Evolutionary conservation across 2,113 vertebrate species (phyloP).

Genomic region (Salvator merianae): DNA sequence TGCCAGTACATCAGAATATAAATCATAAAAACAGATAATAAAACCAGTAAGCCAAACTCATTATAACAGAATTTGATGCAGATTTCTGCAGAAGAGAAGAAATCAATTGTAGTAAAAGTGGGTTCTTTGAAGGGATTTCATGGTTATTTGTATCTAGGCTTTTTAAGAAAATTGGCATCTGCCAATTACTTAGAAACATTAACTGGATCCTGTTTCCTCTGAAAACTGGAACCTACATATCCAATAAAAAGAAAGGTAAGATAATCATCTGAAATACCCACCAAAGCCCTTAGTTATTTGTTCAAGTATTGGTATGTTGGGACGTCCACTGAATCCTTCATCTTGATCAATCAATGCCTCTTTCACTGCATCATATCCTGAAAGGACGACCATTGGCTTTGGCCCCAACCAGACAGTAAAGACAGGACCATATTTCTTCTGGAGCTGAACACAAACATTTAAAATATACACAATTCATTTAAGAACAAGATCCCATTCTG

Average conservation of each 20-base stretch:
- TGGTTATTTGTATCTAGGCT: neutral
- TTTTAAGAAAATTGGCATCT: neutral
- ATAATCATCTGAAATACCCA: constrained; percentile 1
- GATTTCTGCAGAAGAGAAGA: neutral
- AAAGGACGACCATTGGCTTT: constrained; percentile 53
- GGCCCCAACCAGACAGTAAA: constrained; percentile 64
- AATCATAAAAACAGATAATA: too few species aligned
- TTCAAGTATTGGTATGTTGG: constrained; percentile 26
- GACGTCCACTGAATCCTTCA: constrained; percentile 56
- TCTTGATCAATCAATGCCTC: constrained; percentile 57
- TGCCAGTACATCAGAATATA: too few species aligned
- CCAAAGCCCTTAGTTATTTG: constrained; percentile 46
- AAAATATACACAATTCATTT: fast-evolving
- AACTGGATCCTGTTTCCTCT: neutral
- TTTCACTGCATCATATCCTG: constrained; percentile 44
- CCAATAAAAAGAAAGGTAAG: neutral
- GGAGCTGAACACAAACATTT: constrained; percentile 45
- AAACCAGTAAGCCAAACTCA: too few species aligned
- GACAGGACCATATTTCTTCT: constrained; percentile 40
- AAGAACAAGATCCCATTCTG: neutral
- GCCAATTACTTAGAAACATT: neutral
- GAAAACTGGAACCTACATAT: neutral
- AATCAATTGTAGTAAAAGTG: neutral
- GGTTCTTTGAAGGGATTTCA: neutral
- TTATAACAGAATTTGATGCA: neutral